These are phyloP conservation scores for Steinernema feltiae DNA, from an alignment of 1,140 invertebrate species.

Conservation along the genomic window DNA sequence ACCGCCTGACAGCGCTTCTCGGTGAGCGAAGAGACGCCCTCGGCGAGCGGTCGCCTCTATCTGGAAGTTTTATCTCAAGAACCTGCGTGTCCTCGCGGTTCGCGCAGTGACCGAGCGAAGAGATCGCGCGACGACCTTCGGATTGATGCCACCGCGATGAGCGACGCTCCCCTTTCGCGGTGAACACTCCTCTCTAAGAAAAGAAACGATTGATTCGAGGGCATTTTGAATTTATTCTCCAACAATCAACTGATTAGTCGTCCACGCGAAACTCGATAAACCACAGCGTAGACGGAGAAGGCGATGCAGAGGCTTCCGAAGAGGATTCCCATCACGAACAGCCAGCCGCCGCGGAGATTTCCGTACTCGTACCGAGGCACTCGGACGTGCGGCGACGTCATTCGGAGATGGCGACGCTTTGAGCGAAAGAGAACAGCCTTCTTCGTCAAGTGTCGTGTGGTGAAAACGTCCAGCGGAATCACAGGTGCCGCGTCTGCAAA, in stretches of 20 bases:
- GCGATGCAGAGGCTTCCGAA: neutral
- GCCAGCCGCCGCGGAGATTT: neutral
- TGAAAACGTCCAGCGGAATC: too few relatives aligned
- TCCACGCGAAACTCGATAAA: neutral
- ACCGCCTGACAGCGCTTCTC: too few relatives aligned
- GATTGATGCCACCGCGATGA: neutral
- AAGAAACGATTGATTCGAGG: neutral
- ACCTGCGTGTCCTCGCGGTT: neutral
- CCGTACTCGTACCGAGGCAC: neutral
- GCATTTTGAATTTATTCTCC: neutral
- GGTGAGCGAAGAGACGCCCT: too few relatives aligned
- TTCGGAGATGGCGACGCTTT: neutral
- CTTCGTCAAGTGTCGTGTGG: too few relatives aligned
- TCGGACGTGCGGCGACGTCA: neutral
- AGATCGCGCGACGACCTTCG: neutral
- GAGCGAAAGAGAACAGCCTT: neutral
- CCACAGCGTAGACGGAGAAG: neutral
- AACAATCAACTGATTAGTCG: neutral
- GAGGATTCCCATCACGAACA: neutral
- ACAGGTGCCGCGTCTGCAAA: too few relatives aligned
- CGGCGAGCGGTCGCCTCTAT: too few relatives aligned
- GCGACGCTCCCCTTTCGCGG: neutral
- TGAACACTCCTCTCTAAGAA: neutral
- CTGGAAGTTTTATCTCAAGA: too few relatives aligned
- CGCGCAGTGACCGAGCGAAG: neutral